Base-by-base conservation (phyloP, 2,888 invertebrate species). In the Mesorhabditis spiculigera region DNA sequence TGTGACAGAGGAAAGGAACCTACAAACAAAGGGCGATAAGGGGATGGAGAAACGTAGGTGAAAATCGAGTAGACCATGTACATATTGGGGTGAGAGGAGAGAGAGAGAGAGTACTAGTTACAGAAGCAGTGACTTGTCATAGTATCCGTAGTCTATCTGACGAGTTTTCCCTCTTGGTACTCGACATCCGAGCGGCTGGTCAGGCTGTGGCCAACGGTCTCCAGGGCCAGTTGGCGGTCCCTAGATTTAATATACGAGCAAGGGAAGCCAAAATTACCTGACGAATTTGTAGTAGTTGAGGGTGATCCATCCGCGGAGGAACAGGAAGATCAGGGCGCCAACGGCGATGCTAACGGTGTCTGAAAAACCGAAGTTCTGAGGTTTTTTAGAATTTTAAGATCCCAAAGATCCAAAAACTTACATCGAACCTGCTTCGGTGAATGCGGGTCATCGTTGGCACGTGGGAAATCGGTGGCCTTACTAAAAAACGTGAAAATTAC, bases 231-330 rank as follows among this genome's bases (percentile, higher is more conserved):
- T 50, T 50, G 58, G n/a, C 58, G 58, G n/a, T 50, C 58, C n/a
- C 58, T 50, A n/a, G 58, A 50, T 13, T 50, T 50, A 3, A 28
- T 28, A 1, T 28, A 28, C 1, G 28, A 28, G 28, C 28, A 1
- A 28, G 28, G 28, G 28, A 1, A 1, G 28, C 3, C 28, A 28
- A 13, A 50, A 10, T 50, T n/a, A 50, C 58, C 58, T 50, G 58
- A 50, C 58, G 3, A 13, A 50, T 50, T 50, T 50, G 58, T 50
- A 50, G 58, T 13, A 50, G 58, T 50, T 50, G 58, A 50, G 58
- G n/a, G 58, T 50, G 58, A 50, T 50, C 58, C 58, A 50, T 50
- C 58, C 58, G 58, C 58, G 58, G 58, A 50, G 58, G n/a, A 13
- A 50, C 8, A 50, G 8, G 58, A 50, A 50, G 58, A 50, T 50